Base-by-base conservation (phyloP, 2,888 invertebrate genomes). In the Danaus chrysippus region DNA sequence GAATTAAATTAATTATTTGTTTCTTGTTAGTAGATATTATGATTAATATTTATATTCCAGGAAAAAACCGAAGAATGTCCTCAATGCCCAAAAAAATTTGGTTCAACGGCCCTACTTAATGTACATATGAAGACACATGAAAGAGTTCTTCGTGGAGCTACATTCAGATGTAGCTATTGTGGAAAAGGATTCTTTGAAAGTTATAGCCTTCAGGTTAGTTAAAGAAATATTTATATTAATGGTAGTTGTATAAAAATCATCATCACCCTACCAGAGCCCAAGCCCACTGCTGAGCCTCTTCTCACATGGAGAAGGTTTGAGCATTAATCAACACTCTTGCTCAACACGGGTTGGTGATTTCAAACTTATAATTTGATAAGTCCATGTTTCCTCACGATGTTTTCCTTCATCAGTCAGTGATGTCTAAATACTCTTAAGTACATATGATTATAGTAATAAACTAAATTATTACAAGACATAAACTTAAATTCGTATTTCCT, bases 111-210 rank as follows among this genome's bases (percentile, higher is more conserved):
- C 0, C 73, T 87, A 0, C 73, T 91, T 1, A 86, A 82, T 61
- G 83, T 87, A 62, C 91, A 91, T 44, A 78, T 81, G 79, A 87
- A 87, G 58, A 81, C 82, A 0, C 91, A 91, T 68, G 87, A 85
- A 68, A 68, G 86, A 0, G 70, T 77, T 6, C 70, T 76, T 41
- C 71, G 82, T 0, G 90, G 86, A 0, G 75, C 83, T 1, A 82
- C 83, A 0, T 83, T 78, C 68, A 74, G 83, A 3, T 91, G 91
- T 65, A 80, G 82, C 0, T 90, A 84, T 71, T 91, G 91, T 59
- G 87, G 81, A 1, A 91, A 91, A 60, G 86, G 84, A 0, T 91
- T 87, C 78, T 87, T 82, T 53, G 88, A 89, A 60, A 72, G 83
- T 0, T 88, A 86, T 61, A 86, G 81, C 46, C 72, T 87, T 43